Evolutionary conservation across 2,797 vertebrate species (phyloP).

Genomic region (Phaenicophaeus curvirostris): DNA sequence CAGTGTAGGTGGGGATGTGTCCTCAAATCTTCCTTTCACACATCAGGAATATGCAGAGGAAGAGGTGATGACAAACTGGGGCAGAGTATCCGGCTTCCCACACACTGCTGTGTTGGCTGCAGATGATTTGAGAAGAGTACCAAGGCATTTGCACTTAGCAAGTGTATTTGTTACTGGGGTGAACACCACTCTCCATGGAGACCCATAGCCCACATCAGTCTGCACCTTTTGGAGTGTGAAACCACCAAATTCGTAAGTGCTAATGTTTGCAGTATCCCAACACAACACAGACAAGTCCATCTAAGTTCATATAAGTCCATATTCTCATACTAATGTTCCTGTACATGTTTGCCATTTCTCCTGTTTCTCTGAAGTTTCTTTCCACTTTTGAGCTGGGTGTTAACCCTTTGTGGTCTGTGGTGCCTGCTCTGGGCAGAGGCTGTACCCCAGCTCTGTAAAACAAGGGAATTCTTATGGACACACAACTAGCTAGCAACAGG

Average conservation of each 20-base stretch:
- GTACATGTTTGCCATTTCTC: background rate
- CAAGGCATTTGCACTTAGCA: background rate
- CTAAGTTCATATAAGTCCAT: background rate
- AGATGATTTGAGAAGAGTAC: background rate
- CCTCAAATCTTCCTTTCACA: background rate
- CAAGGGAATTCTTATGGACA: background rate
- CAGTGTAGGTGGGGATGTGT: background rate
- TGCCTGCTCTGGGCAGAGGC: background rate
- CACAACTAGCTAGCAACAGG: background rate
- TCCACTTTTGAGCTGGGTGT: background rate
- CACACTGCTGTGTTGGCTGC: background rate
- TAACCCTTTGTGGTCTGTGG: background rate
- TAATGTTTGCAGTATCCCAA: background rate
- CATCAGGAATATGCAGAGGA: background rate
- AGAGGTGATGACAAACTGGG: accelerated
- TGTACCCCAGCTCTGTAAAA: background rate
- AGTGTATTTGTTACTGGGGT: background rate
- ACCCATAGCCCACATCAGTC: background rate
- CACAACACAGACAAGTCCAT: background rate
- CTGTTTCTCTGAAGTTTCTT: background rate
- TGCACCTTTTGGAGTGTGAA: background rate
- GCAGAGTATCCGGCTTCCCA: background rate
- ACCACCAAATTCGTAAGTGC: background rate
- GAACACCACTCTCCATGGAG: background rate
- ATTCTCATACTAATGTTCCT: background rate